phyloP scores from a whole-genome alignment of 2,113 vertebrate species.

The Rhinichthys klamathensis region DNA sequence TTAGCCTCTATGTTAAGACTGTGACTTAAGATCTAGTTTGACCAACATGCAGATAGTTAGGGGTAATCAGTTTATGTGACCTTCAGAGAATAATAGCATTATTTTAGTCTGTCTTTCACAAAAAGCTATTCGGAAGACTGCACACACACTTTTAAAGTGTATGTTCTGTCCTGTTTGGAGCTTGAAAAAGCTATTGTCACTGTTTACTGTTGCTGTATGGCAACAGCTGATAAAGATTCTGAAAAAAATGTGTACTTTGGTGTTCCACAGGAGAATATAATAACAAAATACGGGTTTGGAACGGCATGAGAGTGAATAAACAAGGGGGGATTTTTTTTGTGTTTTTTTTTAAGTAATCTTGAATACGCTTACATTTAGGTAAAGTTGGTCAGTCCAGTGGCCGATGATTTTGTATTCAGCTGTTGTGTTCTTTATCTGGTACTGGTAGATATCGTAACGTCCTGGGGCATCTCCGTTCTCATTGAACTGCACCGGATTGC shows the following conservation, averaged over 20 bases:
- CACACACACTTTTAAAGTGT: neutral
- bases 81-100: neutral
- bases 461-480: slow-evolving; percentile 88
- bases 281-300: neutral
- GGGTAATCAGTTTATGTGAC: neutral
- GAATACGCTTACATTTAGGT: slow-evolving; percentile 83
- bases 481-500: slow-evolving; percentile 95
- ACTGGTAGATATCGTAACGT: slow-evolving; percentile 93
- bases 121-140: neutral
- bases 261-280: neutral
- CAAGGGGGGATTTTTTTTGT: neutral
- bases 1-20: no score
- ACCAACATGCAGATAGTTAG: no score
- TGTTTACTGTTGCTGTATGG: neutral
- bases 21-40: no score
- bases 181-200: neutral
- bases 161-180: neutral
- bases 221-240: neutral
- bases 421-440: slow-evolving; percentile 89
- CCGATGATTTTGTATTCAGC: slow-evolving; percentile 94
- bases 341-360: neutral
- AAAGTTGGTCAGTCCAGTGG: slow-evolving; percentile 92
- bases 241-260: neutral
- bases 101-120: neutral
- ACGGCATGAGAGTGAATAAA: neutral